Conservation (phyloP, 2,113 vertebrate species). For the Machaerirhynchus nigripectus region DNA sequence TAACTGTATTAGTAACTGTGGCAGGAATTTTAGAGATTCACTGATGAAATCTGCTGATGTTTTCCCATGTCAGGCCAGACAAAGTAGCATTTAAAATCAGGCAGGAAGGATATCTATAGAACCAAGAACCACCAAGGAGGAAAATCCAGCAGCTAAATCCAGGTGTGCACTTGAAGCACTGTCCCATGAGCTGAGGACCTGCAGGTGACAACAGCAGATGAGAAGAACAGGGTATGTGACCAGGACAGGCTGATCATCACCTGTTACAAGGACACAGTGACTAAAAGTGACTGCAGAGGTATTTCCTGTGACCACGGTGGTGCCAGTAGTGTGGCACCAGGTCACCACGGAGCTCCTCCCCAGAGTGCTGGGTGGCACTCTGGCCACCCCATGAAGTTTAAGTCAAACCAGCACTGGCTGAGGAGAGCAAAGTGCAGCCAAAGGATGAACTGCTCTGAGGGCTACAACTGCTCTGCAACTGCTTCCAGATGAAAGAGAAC, state of each 20-base stretch:
- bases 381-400: background rate
- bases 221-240: accelerated
- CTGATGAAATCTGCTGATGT: background rate
- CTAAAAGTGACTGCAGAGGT: background rate
- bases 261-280: background rate
- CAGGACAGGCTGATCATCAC: background rate
- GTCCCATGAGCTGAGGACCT: background rate
- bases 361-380: background rate
- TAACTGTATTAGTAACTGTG: background rate
- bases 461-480: background rate
- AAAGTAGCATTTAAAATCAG: background rate
- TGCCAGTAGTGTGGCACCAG: background rate
- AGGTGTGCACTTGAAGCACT: background rate
- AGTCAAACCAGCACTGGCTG: background rate
- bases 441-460: background rate
- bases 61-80: background rate
- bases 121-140: background rate
- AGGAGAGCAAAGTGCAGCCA: background rate
- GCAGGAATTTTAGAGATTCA: background rate
- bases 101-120: background rate
- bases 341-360: background rate
- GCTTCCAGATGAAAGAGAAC: background rate
- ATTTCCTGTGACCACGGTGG: background rate
- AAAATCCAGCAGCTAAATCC: background rate
- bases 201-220: background rate